Evolutionary conservation across 2,888 invertebrate genomes (phyloP), one percentile per base, ranked within the genome.

Genomic region (Tethea ocularis): DNA sequence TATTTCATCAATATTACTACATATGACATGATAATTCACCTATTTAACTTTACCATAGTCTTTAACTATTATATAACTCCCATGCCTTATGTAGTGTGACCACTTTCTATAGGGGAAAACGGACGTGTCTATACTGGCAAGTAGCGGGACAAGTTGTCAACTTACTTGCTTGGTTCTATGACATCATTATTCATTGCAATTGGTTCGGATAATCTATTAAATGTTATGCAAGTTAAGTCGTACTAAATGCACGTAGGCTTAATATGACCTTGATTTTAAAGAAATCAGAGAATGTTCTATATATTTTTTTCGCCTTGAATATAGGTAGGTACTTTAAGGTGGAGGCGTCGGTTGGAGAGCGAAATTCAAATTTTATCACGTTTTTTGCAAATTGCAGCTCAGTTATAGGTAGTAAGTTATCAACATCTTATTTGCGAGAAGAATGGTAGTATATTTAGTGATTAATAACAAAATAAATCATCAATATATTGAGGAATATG

Each of bases 71-170:
- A 46, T n/a, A 46, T 46, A 46, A 46, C 10, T 3, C 46, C 46
- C 46, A 46, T 46, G 46, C 46, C 46, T n/a, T 38, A 38, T 38
- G 46, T 46, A 46, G 20, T 46, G 46, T 22, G 26, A 62, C 65
- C 67, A 69, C 80, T 80, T 80, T 80, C 80, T 78, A 75, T 74
- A 74, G 77, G 75, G 74, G 74, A 71, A 70, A 73, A 62, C 62
- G 73, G 59, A 78, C 69, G 70, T 74, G 72, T 20, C 54, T 22
- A 33, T 11, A 33, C 54, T 33, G 54, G 54, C 20, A 33, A 53
- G 33, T 22, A 20, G 54, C 7, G 22, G 22, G 33, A 33, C 33
- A 13, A 7, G 20, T 17, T 54, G 54, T 33, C 24, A 20, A 33
- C 54, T 26, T 33, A 54, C 54, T 54, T 53, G 53, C 3, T 3